Evolutionary conservation across 2,113 vertebrate genomes (phyloP), one percentile per base, ranked within the genome.

Genomic region (Mobula birostris): DNA sequence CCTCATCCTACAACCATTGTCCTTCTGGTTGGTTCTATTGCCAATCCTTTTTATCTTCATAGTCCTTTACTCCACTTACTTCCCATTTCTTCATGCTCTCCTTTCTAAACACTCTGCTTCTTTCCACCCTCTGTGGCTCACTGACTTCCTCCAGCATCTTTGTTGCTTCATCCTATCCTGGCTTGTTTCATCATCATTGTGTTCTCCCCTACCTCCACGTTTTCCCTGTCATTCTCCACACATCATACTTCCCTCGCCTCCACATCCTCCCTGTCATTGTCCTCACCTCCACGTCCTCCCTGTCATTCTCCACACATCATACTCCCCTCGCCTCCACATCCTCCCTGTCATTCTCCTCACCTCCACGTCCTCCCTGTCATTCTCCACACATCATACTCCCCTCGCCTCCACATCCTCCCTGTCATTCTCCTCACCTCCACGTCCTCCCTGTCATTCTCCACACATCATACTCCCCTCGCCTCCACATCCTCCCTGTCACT

Each of bases 1-100:
- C 17, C 7, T 58, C 21, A 58, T 58, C 48, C 80, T 9, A 7
- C 40, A 2, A 40, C 56, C 48, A 4, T 56, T 8, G 9, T 83
- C 7, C 80, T 83, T 7, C 80, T 27, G 21, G 21, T 9, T 58
- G 48, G 40, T 24, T 58, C 56, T 7, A 27, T 9, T 2, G 24
- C 19, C 40, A 24, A 21, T 24, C 48, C 48, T 27, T 83, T 27
- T 83, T 11, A 8, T 56, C 19, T 58, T 27, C 40, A 83, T 24
- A 94, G 96, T 96, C 96, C 96, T 97, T 96, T 95, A 96, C 95
- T 96, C 96, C 95, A 95, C 96, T 96, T 94, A 7, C 95, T 77
- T 76, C 94, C 94, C 95, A 94, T 96, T 96, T 96, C 96, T 96
- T 96, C 96, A 96, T 97, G 97, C 96, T 96, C 97, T 96, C 96